A percentile compares a stretch with the other conserved stretches of the same genome.
Conservation (phyloP, 2,888 invertebrate genomes). For the Dromius quadrimaculatus region DNA sequence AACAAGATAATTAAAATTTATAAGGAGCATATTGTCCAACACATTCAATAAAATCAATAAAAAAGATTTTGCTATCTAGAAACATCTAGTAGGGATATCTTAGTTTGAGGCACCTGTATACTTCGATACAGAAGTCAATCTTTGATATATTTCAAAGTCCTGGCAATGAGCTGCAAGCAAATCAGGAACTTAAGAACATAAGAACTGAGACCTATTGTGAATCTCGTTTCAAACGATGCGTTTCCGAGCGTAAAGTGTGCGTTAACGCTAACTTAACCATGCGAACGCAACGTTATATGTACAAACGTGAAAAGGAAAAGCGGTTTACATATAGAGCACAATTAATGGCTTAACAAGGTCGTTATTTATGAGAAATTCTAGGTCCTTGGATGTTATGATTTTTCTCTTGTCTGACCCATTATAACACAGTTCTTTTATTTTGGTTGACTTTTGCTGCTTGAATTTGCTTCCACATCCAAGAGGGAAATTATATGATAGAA, state of each 20-base stretch:
- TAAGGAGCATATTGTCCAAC: too few species aligned
- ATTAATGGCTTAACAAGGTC: slow-evolving; percentile 29
- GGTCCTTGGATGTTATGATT: background rate
- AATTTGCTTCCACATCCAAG: slow-evolving; percentile 14
- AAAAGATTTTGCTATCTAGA: too few species aligned
- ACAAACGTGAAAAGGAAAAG: slow-evolving; percentile 16
- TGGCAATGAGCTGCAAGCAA: slow-evolving; percentile 11
- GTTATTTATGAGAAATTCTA: slow-evolving; percentile 7
- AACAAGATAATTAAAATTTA: too few species aligned
- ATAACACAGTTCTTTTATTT: slow-evolving; percentile 3
- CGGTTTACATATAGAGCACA: slow-evolving; percentile 12
- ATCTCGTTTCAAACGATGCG: slow-evolving; percentile 12
- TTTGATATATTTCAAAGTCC: background rate
- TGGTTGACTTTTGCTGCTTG: slow-evolving; percentile 19
- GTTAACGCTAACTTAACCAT: background rate
- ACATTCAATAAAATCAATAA: too few species aligned
- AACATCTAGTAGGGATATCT: background rate
- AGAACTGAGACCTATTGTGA: slow-evolving; percentile 11
- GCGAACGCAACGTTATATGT: background rate
- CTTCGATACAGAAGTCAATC: background rate
- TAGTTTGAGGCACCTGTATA: background rate
- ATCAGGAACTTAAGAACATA: slow-evolving; percentile 14
- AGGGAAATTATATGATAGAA: slow-evolving; percentile 11
- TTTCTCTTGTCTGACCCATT: slow-evolving; percentile 7
- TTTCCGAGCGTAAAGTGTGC: background rate